Evolutionary conservation across 2,888 invertebrate species (phyloP).

Genomic region (Mimas tiliae): DNA sequence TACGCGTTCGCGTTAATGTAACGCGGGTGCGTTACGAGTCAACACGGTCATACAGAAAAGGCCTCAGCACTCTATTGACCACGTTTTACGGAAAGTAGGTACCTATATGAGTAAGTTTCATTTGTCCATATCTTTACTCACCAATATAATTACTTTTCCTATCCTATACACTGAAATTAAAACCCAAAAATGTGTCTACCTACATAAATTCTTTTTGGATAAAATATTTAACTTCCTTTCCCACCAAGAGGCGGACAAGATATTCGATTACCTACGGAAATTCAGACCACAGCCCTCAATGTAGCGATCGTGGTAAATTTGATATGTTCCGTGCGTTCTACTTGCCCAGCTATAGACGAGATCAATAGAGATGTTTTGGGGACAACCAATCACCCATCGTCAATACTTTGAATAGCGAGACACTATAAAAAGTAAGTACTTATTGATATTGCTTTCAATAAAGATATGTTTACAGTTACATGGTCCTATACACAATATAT

Average conservation of each 20-base stretch:
- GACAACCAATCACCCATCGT: conserved; percentile 30
- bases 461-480: not conserved
- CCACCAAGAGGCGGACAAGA: conserved; percentile 29
- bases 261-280: conserved; percentile 41
- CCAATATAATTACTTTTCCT: too few relatives aligned
- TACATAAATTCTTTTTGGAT: too few relatives aligned
- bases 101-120: too few relatives aligned
- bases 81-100: too few relatives aligned
- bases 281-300: conserved; percentile 37
- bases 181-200: too few relatives aligned
- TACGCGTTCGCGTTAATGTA: too few relatives aligned
- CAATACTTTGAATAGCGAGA: not conserved
- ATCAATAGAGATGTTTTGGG: conserved; percentile 43
- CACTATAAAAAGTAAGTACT: not conserved
- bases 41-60: too few relatives aligned
- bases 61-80: too few relatives aligned
- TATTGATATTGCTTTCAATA: not conserved
- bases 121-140: too few relatives aligned
- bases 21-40: too few relatives aligned
- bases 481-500: not conserved
- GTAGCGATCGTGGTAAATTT: conserved; percentile 40
- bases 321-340: conserved; percentile 45
- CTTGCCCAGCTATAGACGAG: conserved; percentile 36
- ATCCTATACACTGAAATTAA: too few relatives aligned
- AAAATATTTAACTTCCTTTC: not conserved